Percentiles rank a stretch among this genome's conserved stretches.
phyloP scores from a whole-genome alignment of 2,888 invertebrate species.

The Microctonus aethiopoides region DNA sequence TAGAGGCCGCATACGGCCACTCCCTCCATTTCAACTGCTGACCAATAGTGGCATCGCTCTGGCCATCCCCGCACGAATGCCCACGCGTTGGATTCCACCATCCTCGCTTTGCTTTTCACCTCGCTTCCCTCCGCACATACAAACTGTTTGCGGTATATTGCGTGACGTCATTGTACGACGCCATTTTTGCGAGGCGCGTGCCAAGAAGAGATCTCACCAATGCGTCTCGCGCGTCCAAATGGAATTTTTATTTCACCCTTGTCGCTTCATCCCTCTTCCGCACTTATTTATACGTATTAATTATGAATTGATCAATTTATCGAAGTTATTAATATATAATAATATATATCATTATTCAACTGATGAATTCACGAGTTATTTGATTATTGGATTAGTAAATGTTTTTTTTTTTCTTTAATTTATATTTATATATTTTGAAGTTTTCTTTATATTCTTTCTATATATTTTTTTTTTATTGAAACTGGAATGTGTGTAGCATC shows the following conservation, averaged over 20 bases:
- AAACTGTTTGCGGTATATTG: constrained; percentile 35
- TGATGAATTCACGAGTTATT: no score
- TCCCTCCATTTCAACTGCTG: constrained; percentile 60
- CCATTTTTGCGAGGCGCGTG: constrained; percentile 64
- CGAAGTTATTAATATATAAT: no score
- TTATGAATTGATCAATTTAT: background rate
- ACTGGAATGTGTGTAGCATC: background rate
- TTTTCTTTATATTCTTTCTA: background rate
- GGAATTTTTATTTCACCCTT: background rate
- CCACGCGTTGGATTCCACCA: constrained; percentile 47
- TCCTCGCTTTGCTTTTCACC: constrained; percentile 37
- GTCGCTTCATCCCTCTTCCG: background rate
- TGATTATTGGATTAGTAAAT: no score
- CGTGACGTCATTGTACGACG: constrained; percentile 62
- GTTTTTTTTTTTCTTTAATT: background rate
- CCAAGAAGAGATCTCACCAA: constrained; percentile 48
- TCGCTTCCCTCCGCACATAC: constrained; percentile 1
- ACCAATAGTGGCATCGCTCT: constrained; percentile 60
- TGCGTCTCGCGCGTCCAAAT: constrained; percentile 2
- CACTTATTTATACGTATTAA: constrained; percentile 1
- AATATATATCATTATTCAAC: no score
- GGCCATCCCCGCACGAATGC: constrained; percentile 55
- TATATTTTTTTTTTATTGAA: background rate
- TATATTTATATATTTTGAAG: background rate
- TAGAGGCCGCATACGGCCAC: constrained; percentile 55